Base-by-base conservation (phyloP, 2,888 invertebrate species). In the Chaitophorus viminalis region DNA sequence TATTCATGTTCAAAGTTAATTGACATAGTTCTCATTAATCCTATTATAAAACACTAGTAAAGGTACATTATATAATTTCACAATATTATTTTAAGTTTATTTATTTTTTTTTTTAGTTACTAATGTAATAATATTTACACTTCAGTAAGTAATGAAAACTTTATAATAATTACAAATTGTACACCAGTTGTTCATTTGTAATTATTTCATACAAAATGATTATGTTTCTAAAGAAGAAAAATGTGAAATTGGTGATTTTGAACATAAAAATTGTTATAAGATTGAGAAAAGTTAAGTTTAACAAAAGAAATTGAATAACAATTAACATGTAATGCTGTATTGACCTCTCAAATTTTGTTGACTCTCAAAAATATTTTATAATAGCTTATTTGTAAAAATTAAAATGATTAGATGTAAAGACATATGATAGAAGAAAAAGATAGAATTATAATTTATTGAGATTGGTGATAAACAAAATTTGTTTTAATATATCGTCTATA, bases 401-500 rank as follows among this genome's bases (percentile, higher is more conserved):
- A 25, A 25, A 46, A 46, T 60, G 25, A 21, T 60, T 46, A 46
- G 8, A 14, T 8, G 25, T 6, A 60, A 2, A 60, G 25, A 60
- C 2, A 60, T 6, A 60, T 60, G 21, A 25, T 17, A 33, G 29
- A 33, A 72, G 33, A 31, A 18, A 33, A 3, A 29, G 29, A 3
- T 39, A 60, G 1, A n/a, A 29, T 39, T 70, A 70, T 52, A 68
- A 52, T 52, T 68, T 11, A 52, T 52, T 52, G 68, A 77, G 18
- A 77, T 85, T 77, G 31, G 25, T 9, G 46, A 68, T 76, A 6
- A 36, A 85, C 3, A 76, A n/a, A 76, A 84, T 29, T 39, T 60
- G 46, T 54, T 77, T 77, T 33, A 46, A 46, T 85, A 85, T 68
- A 65, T 68, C 0, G 9, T 86, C 52, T 77, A 72, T 72, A 77